Conservation (phyloP, 2,888 invertebrate species). For the Xestia rhomboidea region DNA sequence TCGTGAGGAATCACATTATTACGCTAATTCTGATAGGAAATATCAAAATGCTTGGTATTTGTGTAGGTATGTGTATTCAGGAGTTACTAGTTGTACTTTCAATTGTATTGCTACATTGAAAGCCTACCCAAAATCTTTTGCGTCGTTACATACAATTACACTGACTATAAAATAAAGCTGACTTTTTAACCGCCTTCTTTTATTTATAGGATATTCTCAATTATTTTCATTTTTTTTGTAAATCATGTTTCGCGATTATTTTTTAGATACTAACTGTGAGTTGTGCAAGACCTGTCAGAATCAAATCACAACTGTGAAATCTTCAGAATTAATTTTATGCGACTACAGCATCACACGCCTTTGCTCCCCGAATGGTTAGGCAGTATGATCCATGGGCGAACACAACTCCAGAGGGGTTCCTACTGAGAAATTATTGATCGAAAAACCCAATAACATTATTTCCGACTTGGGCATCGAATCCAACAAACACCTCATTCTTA, state of each 20-base stretch:
- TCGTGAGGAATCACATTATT: constrained; percentile 18
- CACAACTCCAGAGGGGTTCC: neutral
- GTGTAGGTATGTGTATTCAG: neutral
- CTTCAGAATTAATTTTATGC: neutral
- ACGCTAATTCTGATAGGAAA: constrained; percentile 1
- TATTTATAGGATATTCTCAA: too few species aligned
- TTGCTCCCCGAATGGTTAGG: neutral
- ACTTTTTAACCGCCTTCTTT: neutral
- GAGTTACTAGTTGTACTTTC: neutral
- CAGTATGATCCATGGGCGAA: neutral
- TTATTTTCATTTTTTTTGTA: neutral
- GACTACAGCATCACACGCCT: neutral
- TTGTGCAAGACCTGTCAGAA: neutral
- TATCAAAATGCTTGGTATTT: neutral
- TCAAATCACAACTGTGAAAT: neutral
- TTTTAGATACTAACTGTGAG: neutral
- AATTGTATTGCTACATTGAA: neutral
- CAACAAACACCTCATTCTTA: neutral
- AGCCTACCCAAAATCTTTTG: neutral
- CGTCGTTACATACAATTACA: neutral
- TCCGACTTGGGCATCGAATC: neutral
- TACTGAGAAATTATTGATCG: neutral
- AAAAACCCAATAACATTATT: neutral
- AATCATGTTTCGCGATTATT: neutral
- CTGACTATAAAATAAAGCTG: neutral